These are phyloP conservation scores for Muscicapa striata DNA, from an alignment of 2,797 vertebrate species.

Conservation along the genomic window DNA sequence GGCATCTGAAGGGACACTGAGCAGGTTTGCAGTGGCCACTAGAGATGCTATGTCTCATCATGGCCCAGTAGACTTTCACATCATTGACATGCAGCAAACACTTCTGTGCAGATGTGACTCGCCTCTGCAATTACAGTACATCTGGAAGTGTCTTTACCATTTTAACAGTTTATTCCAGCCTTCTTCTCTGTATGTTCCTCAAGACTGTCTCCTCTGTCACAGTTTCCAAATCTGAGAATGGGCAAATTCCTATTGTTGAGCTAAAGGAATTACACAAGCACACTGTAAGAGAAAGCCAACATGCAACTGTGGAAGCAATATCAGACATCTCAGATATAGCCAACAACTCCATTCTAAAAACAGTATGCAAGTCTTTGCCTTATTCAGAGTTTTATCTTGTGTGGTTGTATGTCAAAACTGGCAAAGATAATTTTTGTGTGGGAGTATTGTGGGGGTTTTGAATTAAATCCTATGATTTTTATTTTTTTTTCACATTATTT, in stretches of 20 bases:
- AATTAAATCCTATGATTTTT: slow-evolving; percentile 52
- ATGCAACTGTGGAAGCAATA: neutral
- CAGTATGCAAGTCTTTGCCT: slow-evolving; percentile 2
- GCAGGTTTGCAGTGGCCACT: neutral
- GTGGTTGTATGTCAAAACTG: slow-evolving; percentile 24
- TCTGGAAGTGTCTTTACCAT: neutral
- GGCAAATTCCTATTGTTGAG: neutral
- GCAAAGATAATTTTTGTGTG: slow-evolving; percentile 25
- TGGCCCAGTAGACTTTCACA: neutral
- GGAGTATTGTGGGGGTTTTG: slow-evolving; percentile 36
- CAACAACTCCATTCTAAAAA: slow-evolving; percentile 23
- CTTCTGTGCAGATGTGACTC: neutral
- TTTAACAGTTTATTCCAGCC: neutral
- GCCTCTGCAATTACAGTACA: neutral
- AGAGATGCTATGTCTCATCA: neutral
- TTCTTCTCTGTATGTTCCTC: neutral
- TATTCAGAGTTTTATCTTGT: slow-evolving; percentile 41
- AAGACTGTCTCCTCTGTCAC: neutral
- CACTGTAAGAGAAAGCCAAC: slow-evolving; percentile 20
- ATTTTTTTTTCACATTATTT: slow-evolving; percentile 33
- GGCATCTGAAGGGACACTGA: neutral
- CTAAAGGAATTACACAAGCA: slow-evolving; percentile 15
- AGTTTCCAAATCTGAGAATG: neutral
- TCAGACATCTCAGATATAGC: slow-evolving; percentile 23
- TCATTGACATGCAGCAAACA: neutral